Conservation (phyloP, 2,888 invertebrate genomes). For the Xanthia icteritia region DNA sequence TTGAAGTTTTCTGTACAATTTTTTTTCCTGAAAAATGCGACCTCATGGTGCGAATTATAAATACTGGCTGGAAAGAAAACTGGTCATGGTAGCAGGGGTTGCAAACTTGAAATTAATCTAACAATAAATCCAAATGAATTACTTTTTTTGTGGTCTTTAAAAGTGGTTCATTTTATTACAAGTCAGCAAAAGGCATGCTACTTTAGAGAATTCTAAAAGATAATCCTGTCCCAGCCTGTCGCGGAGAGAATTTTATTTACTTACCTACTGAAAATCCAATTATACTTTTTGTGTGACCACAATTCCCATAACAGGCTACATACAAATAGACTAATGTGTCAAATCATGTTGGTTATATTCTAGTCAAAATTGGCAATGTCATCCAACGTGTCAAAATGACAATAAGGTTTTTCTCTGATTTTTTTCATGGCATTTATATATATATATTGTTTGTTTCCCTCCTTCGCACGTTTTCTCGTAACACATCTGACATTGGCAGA, state of each 20-base stretch:
- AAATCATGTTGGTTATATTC: slow-evolving; percentile 38
- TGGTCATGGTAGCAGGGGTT: slow-evolving; percentile 5
- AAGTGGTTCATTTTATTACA: not conserved
- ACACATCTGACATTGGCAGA: too few relatives aligned
- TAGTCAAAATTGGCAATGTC: slow-evolving; percentile 38
- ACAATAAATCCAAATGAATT: slow-evolving; percentile 8
- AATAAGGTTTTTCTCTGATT: slow-evolving; percentile 31
- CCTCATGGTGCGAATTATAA: slow-evolving; percentile 14
- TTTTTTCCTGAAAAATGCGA: not conserved
- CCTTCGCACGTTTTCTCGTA: too few relatives aligned
- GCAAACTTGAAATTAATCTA: slow-evolving; percentile 8
- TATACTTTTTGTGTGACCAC: slow-evolving; percentile 24
- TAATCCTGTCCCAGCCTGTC: not conserved
- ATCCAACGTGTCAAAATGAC: slow-evolving; percentile 31
- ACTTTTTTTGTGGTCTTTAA: not conserved
- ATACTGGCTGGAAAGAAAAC: not conserved
- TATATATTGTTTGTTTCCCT: too few relatives aligned
- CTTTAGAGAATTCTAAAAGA: not conserved
- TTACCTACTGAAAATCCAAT: slow-evolving; percentile 16
- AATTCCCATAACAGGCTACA: not conserved
- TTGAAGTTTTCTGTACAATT: slow-evolving; percentile 7
- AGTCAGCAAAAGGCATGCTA: not conserved
- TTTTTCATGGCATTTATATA: slow-evolving; percentile 24
- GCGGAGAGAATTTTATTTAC: not conserved
- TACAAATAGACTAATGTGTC: slow-evolving; percentile 21